phyloP scores from a whole-genome alignment of 2,888 invertebrate genomes.

The Lymantria dispar region DNA sequence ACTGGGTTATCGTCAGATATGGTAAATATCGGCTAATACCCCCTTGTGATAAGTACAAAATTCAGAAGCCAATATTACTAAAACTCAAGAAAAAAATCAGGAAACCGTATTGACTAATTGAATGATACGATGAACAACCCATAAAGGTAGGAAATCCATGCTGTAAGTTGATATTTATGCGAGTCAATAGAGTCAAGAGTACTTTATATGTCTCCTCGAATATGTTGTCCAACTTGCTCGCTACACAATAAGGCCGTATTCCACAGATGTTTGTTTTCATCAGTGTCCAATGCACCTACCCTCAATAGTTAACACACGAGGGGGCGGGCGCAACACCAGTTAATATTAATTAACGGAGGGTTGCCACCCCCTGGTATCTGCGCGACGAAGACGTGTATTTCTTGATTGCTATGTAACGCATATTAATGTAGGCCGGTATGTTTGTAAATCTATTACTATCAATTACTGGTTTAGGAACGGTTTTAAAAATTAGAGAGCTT shows the following conservation, averaged over 20 bases:
- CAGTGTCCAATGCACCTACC: conserved; percentile 63
- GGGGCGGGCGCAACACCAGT: conserved; percentile 56
- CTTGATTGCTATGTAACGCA: conserved; percentile 36
- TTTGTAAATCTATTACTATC: not conserved
- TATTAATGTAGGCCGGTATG: conserved; percentile 20
- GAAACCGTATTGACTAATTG: too few species aligned
- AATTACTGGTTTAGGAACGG: too few species aligned
- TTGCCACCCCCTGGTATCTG: conserved; percentile 22
- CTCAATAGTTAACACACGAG: conserved; percentile 60
- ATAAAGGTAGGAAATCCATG: too few species aligned
- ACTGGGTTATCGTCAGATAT: too few species aligned
- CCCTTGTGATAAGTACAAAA: too few species aligned
- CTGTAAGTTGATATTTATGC: too few species aligned
- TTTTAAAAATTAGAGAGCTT: too few species aligned
- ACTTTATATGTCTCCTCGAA: not conserved
- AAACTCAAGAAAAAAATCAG: too few species aligned
- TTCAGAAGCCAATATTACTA: too few species aligned
- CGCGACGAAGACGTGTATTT: conserved; percentile 44
- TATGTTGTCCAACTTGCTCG: conserved; percentile 10
- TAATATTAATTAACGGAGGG: conserved; percentile 54
- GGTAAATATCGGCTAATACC: too few species aligned
- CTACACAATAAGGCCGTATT: conserved; percentile 34
- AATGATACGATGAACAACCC: too few species aligned
- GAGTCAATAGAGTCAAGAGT: too few species aligned
- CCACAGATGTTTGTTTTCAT: conserved; percentile 64